A percentile compares a stretch with the other conserved stretches of the same genome.
Conservation (phyloP, 1,140 invertebrate species). For the Trachymyrmex cornetzi region DNA sequence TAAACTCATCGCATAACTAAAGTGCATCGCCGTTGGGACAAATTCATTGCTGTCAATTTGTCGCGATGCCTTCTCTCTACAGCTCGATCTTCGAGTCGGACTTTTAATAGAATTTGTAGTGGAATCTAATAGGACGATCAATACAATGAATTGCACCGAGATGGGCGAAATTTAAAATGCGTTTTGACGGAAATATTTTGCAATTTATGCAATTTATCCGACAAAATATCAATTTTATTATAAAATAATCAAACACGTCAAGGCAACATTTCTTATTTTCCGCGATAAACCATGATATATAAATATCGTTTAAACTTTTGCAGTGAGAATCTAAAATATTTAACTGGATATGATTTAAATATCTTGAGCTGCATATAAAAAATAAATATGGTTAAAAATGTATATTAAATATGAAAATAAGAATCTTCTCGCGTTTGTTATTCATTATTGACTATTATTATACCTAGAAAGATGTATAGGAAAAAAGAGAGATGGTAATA, state of each 20-base stretch:
- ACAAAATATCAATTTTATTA: not conserved
- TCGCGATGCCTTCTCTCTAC: conserved; percentile 7
- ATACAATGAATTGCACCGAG: conserved; percentile 7
- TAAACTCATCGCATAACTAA: conserved; percentile 14
- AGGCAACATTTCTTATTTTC: not conserved
- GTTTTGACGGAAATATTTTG: not conserved
- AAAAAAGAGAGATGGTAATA: not conserved
- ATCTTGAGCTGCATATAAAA: not conserved
- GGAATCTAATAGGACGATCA: conserved; percentile 23
- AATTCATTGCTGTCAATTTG: conserved; percentile 51
- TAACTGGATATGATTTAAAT: not conserved
- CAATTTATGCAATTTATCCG: not conserved
- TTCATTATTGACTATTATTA: not conserved
- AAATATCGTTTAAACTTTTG: not conserved
- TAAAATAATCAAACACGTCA: not conserved
- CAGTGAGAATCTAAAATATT: not conserved
- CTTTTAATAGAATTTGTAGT: conserved; percentile 53
- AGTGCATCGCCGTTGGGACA: conserved; percentile 36
- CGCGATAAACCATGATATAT: not conserved
- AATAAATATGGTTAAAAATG: not conserved
- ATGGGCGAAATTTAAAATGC: conserved; percentile 6
- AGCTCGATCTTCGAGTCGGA: not conserved
- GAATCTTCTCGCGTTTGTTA: not conserved
- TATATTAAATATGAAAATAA: not conserved
- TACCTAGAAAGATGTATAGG: not conserved